A percentile compares a stretch with the other conserved stretches of the same genome.
These are phyloP conservation scores for Vanessa cardui DNA, from an alignment of 2,888 invertebrate species.

Conservation along the genomic window DNA sequence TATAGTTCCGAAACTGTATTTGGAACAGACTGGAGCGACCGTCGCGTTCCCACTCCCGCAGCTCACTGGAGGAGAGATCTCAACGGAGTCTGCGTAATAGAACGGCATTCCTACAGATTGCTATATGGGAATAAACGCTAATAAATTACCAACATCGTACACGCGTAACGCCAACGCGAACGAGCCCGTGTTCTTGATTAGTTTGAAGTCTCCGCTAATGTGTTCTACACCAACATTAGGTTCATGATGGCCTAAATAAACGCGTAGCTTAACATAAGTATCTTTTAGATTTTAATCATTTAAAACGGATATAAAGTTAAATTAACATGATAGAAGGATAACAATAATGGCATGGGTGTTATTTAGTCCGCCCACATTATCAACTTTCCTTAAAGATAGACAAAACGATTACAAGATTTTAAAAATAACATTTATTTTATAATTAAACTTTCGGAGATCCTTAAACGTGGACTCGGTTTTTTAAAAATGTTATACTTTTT, in stretches of 20 bases:
- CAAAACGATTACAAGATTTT: too few relatives aligned
- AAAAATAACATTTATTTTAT: too few relatives aligned
- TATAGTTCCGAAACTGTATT: conserved; percentile 49
- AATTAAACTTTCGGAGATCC: too few relatives aligned
- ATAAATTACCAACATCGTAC: conserved; percentile 80
- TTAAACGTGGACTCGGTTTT: too few relatives aligned
- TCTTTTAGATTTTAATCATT: not conserved
- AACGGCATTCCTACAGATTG: conserved; percentile 79
- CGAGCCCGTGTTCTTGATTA: conserved; percentile 76
- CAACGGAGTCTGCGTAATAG: conserved; percentile 81
- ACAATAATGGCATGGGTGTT: not conserved
- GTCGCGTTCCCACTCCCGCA: conserved; percentile 64
- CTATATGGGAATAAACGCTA: conserved; percentile 81
- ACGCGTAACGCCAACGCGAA: conserved; percentile 73
- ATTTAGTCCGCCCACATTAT: too few relatives aligned
- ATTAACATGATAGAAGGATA: not conserved
- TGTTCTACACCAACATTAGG: conserved; percentile 39
- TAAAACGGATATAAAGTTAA: not conserved
- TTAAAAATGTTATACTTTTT: too few relatives aligned
- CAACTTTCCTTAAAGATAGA: too few relatives aligned
- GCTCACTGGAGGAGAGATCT: conserved; percentile 78
- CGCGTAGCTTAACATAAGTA: not conserved
- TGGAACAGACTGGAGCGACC: conserved; percentile 58
- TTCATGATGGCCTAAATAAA: conserved; percentile 8
- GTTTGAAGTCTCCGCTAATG: conserved; percentile 79